Percentiles rank a stretch among this genome's conserved stretches.
phyloP scores from a whole-genome alignment of 64 coral and sea anemone species.

The Dendronephthya gigantea region DNA sequence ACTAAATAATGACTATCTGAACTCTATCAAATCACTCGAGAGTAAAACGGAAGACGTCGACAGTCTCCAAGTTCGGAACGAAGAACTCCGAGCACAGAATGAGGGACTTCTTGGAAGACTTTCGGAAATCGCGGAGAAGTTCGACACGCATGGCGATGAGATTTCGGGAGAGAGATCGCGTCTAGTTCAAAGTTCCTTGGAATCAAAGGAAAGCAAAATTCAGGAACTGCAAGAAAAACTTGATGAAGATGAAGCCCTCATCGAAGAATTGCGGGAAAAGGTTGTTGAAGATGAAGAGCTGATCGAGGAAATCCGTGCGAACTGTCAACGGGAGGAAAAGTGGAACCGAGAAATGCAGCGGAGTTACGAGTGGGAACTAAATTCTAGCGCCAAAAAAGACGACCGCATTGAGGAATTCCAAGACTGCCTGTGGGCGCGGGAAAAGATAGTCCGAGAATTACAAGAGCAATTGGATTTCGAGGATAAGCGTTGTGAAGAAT shows the following conservation, averaged over 20 bases:
- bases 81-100: no score
- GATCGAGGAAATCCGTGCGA: not conserved
- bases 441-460: not conserved
- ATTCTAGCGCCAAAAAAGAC: not conserved
- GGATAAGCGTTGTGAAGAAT: not conserved
- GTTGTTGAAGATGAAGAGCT: not conserved
- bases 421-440: not conserved
- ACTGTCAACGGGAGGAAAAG: not conserved
- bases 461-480: not conserved
- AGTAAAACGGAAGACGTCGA: not conserved
- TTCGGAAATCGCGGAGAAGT: not conserved
- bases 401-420: not conserved
- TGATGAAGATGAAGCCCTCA: not conserved
- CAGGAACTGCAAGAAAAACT: no score
- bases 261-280: not conserved
- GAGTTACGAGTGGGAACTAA: not conserved
- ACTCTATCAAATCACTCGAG: not conserved
- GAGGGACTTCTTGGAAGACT: not conserved
- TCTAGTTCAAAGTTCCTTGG: no score
- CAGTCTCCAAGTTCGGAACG: no score
- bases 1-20: not conserved
- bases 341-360: conserved; percentile 10
- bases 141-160: not conserved
- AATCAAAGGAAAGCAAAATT: no score
- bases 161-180: no score